Percentiles rank a stretch among this genome's conserved stretches.
phyloP scores from a whole-genome alignment of 2,797 vertebrate genomes.

The Busarellus nigricollis region DNA sequence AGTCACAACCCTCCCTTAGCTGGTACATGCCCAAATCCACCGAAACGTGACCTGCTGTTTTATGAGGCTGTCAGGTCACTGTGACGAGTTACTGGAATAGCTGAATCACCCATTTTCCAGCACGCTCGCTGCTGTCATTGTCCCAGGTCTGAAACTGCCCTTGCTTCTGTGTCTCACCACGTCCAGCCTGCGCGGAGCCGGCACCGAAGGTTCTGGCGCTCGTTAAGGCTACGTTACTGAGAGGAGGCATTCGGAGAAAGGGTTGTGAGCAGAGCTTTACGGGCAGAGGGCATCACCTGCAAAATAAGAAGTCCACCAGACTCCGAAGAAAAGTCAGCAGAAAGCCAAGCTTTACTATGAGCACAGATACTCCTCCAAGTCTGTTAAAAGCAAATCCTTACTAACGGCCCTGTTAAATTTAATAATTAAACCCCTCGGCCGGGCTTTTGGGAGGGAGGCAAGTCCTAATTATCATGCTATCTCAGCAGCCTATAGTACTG shows the following conservation, averaged over 20 bases:
- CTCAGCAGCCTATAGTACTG: not conserved
- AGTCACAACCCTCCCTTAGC: not conserved
- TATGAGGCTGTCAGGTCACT: not conserved
- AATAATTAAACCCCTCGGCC: not conserved
- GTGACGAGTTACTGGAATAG: not conserved
- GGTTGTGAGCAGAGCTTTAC: not conserved
- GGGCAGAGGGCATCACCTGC: not conserved
- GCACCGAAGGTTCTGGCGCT: not conserved
- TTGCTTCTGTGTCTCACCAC: not conserved
- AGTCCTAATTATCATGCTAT: not conserved
- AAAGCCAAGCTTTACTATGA: not conserved
- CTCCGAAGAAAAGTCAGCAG: not conserved
- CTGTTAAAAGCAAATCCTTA: not conserved
- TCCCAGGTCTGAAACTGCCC: not conserved
- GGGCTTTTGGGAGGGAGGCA: not conserved
- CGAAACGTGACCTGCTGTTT: not conserved
- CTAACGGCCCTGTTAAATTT: not conserved
- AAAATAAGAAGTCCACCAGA: not conserved
- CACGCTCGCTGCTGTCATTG: not conserved
- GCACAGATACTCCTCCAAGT: not conserved
- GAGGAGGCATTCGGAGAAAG: not conserved
- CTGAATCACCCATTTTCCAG: slow-evolving; percentile 2
- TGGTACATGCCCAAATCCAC: not conserved
- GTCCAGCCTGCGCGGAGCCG: not conserved
- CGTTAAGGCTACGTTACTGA: not conserved